Base-by-base conservation (phyloP, 2,888 invertebrate species). In the Lepidochitona cinerea region DNA sequence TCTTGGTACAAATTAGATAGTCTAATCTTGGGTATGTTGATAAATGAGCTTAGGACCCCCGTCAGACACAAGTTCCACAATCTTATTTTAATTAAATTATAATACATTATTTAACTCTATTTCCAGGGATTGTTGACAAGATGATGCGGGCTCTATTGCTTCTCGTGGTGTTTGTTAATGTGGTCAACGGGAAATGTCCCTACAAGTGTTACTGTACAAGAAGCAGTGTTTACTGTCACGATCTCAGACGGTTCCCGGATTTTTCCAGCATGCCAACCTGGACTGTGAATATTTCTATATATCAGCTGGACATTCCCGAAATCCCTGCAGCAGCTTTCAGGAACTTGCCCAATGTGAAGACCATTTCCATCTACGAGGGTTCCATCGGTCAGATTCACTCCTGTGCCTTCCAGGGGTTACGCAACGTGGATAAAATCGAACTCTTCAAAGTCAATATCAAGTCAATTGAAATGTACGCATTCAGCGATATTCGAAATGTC, bases 381-480 rank as follows among this genome's bases (percentile, higher is more conserved):
- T 29, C 59, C 26, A 59, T 79, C 7, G 26, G 71, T 7, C 70
- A 77, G 7, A 72, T 79, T n/a, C 77, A 77, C 0, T 70, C 72
- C 12, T 37, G 70, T 9, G 75, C 77, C 0, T 79, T 79, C 41
- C 67, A 37, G 12, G 71, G 74, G 41, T 49, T 77, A 9, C 59
- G 72, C 49, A 73, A 77, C 33, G 29, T 79, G 3, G 68, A 70
- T 23, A 32, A n/a, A 12, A 70, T 79, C 26, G 77, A 77, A 12
- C 53, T 77, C 0, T 73, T 64, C 29, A 74, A 79, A 49, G 54
- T 71, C 65, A 77, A 77, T 37, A 71, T 79, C 23, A 71, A 67
- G 9, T 70, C 36, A 4, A 59, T 79, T 23, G 71, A 72, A n/a
- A 72, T 73, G 9, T 77, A 75, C 65, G 74, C 77, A 12, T 74